Conservation (phyloP, 1,140 invertebrate genomes). For the Nasonia giraulti region DNA sequence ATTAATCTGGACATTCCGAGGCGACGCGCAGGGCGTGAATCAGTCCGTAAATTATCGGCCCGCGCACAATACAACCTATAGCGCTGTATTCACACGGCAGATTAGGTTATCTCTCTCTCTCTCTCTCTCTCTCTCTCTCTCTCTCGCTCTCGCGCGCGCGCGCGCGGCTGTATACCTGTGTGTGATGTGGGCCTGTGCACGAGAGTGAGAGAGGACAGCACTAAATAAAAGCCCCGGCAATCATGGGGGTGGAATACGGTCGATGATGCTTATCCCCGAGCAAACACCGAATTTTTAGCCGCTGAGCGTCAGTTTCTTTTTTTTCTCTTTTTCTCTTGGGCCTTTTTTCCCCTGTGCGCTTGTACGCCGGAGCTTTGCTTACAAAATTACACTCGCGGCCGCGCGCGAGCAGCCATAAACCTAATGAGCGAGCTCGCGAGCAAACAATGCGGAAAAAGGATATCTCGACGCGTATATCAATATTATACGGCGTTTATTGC, state of each 20-base stretch:
- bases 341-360: neutral
- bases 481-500: slow-evolving; percentile 25
- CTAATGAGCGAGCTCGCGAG: slow-evolving; percentile 36
- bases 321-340: neutral
- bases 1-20: slow-evolving; percentile 69
- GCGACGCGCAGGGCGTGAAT: slow-evolving; percentile 61
- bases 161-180: slow-evolving; percentile 29
- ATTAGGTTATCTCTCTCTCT: slow-evolving; percentile 43
- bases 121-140: too few relatives aligned
- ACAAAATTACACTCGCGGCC: slow-evolving; percentile 28
- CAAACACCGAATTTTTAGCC: neutral
- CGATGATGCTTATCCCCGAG: slow-evolving; percentile 44
- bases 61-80: slow-evolving; percentile 35
- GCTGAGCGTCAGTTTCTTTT: neutral
- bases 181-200: slow-evolving; percentile 18
- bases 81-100: slow-evolving; percentile 34
- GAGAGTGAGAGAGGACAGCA: neutral
- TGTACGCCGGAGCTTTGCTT: slow-evolving; percentile 15
- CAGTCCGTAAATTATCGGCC: slow-evolving; percentile 48
- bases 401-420: slow-evolving; percentile 15
- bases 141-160: too few relatives aligned
- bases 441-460: slow-evolving; percentile 43
- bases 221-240: slow-evolving; percentile 43
- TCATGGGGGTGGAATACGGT: slow-evolving; percentile 42
- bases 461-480: slow-evolving; percentile 31